phyloP scores from a whole-genome alignment of 2,797 vertebrate genomes.

The Hozukius guyotensis region DNA sequence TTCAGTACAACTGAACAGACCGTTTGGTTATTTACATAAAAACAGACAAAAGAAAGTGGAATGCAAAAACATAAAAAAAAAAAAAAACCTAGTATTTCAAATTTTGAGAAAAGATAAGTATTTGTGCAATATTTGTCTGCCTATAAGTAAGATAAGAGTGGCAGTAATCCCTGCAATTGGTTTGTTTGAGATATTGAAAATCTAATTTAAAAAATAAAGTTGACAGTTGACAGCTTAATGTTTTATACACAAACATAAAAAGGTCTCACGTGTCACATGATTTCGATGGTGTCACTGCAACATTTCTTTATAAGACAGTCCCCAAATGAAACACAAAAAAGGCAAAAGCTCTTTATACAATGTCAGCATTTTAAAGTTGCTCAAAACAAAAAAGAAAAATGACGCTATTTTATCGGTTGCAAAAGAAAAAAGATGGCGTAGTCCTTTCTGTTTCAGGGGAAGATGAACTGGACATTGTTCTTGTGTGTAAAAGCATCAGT shows the following conservation, averaged over 20 bases:
- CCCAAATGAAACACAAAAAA: conserved; percentile 72
- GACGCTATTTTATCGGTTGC: conserved; percentile 41
- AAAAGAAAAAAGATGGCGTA: conserved; percentile 68
- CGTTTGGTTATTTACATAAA: conserved; percentile 81
- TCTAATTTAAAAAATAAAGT: conserved; percentile 84
- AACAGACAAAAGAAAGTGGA: conserved; percentile 80
- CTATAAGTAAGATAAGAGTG: conserved; percentile 86
- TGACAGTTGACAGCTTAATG: conserved; percentile 76
- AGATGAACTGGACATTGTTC: conserved; percentile 63
- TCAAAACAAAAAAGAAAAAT: conserved; percentile 51
- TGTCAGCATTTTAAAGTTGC: conserved; percentile 55
- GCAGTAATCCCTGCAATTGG: conserved; percentile 94
- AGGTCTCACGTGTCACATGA: conserved; percentile 64
- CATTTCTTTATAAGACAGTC: conserved; percentile 75
- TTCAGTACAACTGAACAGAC: conserved; percentile 80
- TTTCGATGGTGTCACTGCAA: conserved; percentile 71
- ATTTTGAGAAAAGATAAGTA: conserved; percentile 77
- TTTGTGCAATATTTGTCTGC: conserved; percentile 94
- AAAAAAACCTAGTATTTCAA: conserved; percentile 68
- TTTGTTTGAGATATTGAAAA: conserved; percentile 84
- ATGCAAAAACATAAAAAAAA: conserved; percentile 77
- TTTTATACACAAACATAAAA: conserved; percentile 73
- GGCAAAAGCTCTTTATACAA: conserved; percentile 74
- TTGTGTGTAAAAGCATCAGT: conserved; percentile 78
- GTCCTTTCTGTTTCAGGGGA: conserved; percentile 73